Evolutionary conservation across 1,140 invertebrate genomes (phyloP).

Genomic region (Nasonia vitripennis): DNA sequence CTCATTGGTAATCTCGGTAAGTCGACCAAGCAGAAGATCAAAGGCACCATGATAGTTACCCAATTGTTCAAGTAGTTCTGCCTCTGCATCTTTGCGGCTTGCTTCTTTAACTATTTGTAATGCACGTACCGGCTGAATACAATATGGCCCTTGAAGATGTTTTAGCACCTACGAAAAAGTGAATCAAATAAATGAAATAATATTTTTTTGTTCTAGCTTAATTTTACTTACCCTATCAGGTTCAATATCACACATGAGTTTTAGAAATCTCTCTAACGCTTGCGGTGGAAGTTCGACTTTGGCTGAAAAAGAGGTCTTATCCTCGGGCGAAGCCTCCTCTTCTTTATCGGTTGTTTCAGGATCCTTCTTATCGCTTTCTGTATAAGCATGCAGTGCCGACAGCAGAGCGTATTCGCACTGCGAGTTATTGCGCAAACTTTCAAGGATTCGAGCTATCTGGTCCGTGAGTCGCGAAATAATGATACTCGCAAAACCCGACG

Average conservation of each 20-base stretch:
- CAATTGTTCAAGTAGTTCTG: constrained; percentile 71
- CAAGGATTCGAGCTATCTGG: constrained; percentile 66
- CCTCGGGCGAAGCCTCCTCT: constrained; percentile 64
- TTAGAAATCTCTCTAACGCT: constrained; percentile 80
- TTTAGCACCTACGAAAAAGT: constrained; percentile 60
- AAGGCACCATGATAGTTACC: constrained; percentile 72
- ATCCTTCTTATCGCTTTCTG: constrained; percentile 3
- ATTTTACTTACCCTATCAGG: constrained; percentile 66
- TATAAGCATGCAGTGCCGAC: constrained; percentile 75
- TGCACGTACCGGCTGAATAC: constrained; percentile 69
- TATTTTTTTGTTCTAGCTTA: neutral
- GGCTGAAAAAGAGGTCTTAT: neutral
- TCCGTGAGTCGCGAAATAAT: constrained; percentile 61
- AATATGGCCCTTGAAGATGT: constrained; percentile 67
- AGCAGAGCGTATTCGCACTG: constrained; percentile 78
- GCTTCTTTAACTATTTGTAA: constrained; percentile 67
- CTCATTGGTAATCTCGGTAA: constrained; percentile 63
- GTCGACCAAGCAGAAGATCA: constrained; percentile 65
- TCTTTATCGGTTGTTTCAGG: neutral
- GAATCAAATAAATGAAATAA: neutral
- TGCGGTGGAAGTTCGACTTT: constrained; percentile 74
- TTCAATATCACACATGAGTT: constrained; percentile 81
- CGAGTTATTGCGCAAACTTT: constrained; percentile 68
- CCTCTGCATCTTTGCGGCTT: constrained; percentile 68
- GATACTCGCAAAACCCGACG: constrained; percentile 62